These are phyloP conservation scores for Microplitis mediator DNA, from an alignment of 1,140 invertebrate species.

Conservation along the genomic window DNA sequence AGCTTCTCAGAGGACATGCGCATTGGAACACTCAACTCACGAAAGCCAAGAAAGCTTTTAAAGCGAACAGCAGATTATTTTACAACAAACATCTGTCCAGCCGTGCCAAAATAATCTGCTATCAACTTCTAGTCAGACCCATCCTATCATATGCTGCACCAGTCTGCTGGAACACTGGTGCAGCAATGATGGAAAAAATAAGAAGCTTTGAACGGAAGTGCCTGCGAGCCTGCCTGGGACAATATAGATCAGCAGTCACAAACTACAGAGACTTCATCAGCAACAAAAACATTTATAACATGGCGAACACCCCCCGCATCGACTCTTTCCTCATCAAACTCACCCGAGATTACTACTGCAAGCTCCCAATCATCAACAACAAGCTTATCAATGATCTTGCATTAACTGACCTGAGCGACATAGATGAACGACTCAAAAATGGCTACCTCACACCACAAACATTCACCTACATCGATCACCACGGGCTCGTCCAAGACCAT, in stretches of 20 bases:
- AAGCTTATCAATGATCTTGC: not conserved
- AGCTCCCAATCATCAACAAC: not conserved
- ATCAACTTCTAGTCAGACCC: slow-evolving; percentile 11
- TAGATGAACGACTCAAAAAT: not conserved
- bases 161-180: slow-evolving; percentile 9
- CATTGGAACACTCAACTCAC: not conserved
- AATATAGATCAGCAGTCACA: slow-evolving; percentile 18
- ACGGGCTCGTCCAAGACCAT: not conserved
- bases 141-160: slow-evolving; percentile 8
- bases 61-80: slow-evolving; percentile 4
- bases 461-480: not conserved
- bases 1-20: not conserved
- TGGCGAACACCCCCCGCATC: slow-evolving; percentile 33
- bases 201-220: not conserved
- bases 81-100: not conserved
- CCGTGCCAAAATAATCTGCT: slow-evolving; percentile 19
- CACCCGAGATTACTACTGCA: slow-evolving; percentile 30
- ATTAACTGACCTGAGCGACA: not conserved
- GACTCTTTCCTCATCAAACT: slow-evolving; percentile 37
- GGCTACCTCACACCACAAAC: not conserved
- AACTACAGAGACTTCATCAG: slow-evolving; percentile 23
- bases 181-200: not conserved
- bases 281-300: slow-evolving; percentile 32
- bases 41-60: slow-evolving; percentile 5
- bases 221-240: not conserved